These are phyloP conservation scores for Chionodraco myersi DNA, from an alignment of 2,113 vertebrate genomes.

Conservation along the genomic window DNA sequence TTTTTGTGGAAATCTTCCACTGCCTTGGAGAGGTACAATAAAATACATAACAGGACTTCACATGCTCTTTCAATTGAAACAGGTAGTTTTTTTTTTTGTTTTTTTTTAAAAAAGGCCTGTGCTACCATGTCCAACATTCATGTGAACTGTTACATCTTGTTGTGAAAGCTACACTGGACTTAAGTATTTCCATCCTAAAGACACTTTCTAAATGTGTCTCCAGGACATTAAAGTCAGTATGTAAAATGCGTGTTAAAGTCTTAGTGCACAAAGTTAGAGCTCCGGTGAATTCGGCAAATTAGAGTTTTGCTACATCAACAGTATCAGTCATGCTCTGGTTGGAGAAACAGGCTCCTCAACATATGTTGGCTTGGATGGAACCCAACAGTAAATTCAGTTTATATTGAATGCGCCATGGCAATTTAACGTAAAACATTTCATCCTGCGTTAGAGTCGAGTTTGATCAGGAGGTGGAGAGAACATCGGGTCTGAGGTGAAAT, in stretches of 20 bases:
- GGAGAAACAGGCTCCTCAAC: constrained; percentile 58
- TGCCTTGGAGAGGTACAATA: too few species aligned
- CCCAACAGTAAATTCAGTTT: constrained; percentile 79
- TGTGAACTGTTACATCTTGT: background rate
- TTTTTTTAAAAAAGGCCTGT: background rate
- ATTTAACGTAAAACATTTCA: constrained; percentile 77
- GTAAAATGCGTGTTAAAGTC: constrained; percentile 58
- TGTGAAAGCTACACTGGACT: constrained; percentile 2
- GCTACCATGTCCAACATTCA: background rate
- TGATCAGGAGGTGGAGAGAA: constrained; percentile 65
- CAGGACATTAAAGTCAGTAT: constrained; percentile 39
- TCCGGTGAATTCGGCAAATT: constrained; percentile 74
- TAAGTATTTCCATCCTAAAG: constrained; percentile 24
- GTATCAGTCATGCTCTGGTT: constrained; percentile 76
- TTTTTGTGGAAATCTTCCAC: background rate
- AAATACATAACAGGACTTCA: background rate
- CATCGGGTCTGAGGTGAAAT: constrained; percentile 55
- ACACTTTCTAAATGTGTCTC: constrained; percentile 33
- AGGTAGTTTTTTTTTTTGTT: background rate
- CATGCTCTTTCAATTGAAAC: constrained; percentile 3
- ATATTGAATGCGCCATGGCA: constrained; percentile 77
- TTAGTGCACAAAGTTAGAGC: constrained; percentile 46
- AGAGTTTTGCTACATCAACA: constrained; percentile 76
- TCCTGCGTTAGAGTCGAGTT: constrained; percentile 63
- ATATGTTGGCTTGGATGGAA: constrained; percentile 75